Evolutionary conservation across 1,140 invertebrate genomes (phyloP), one percentile per base, ranked within the genome.

Genomic region (Euglossa dilemma): DNA sequence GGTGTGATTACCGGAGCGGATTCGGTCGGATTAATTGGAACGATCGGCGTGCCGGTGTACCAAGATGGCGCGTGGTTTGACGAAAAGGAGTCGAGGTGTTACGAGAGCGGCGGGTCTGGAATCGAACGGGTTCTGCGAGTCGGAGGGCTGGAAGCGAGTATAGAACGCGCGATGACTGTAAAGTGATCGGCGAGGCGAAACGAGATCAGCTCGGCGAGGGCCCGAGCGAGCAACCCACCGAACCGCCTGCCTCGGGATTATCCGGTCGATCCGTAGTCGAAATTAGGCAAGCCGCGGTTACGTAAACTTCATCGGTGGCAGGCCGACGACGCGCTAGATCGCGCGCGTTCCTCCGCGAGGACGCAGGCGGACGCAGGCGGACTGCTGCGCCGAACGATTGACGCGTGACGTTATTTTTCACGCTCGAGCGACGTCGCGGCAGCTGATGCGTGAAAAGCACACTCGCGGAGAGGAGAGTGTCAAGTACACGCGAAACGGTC

Each of bases 351-450:
- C 36, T 36, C 56, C 6, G 5, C 20, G 72, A 1, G 57, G 50
- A 77, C 67, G 61, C n/a, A n/a, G n/a, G n/a, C n/a, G n/a, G n/a
- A n/a, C n/a, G n/a, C n/a, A n/a, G n/a, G n/a, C n/a, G n/a, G n/a
- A n/a, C n/a, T 69, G 18, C 69, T 76, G 47, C 86, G 84, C 20
- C 80, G 64, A 80, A 50, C 73, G 81, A 84, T 66, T 80, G 72
- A 57, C 59, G 72, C 76, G 77, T 87, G 63, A 79, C 85, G 59
- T 84, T 87, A 87, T 84, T 87, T 87, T 87, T 80, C 82, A 84
- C 81, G 85, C 64, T 80, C 52, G 67, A 77, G 56, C 82, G 63
- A 72, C 25, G 74, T 61, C 70, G 54, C 23, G n/a, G 57, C 64
- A 64, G 61, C 47, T 59, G 85, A 69, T 86, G 86, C 86, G 73